phyloP scores from a whole-genome alignment of 2,888 invertebrate species.

The Lycocerus yunnanus region DNA sequence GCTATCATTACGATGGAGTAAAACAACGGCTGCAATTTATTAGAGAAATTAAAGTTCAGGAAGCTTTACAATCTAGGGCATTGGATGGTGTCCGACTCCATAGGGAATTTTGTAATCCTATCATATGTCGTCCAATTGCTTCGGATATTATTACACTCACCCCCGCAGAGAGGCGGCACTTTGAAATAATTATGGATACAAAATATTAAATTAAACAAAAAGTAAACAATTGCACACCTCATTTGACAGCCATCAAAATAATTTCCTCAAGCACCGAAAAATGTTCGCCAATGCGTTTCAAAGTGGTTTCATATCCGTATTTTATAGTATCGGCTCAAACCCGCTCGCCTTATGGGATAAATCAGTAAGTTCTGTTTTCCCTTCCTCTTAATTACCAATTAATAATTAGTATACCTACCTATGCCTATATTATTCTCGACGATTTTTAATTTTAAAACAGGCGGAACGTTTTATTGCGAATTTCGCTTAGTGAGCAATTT shows the following conservation, averaged over 20 bases:
- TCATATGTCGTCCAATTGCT: constrained; percentile 52
- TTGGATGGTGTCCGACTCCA: constrained; percentile 68
- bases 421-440: not conserved
- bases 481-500: not conserved
- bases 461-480: not conserved
- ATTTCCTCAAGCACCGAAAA: constrained; percentile 30
- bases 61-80: constrained; percentile 65
- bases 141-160: constrained; percentile 47
- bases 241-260: constrained; percentile 21
- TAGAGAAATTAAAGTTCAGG: constrained; percentile 65
- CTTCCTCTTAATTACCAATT: not conserved
- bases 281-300: constrained; percentile 73
- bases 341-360: constrained; percentile 69
- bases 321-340: constrained; percentile 70
- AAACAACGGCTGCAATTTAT: constrained; percentile 64
- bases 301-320: constrained; percentile 68
- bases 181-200: constrained; percentile 44
- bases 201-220: constrained; percentile 21
- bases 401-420: not conserved
- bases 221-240: not conserved
- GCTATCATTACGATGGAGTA: constrained; percentile 60
- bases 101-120: constrained; percentile 65
- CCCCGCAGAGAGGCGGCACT: constrained; percentile 42
- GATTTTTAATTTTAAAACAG: not conserved
- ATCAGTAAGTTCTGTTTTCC: constrained; percentile 56